Evolutionary conservation across 2,888 invertebrate species (phyloP), one percentile per base, ranked within the genome.

Genomic region (Chymomyza procnemis): DNA sequence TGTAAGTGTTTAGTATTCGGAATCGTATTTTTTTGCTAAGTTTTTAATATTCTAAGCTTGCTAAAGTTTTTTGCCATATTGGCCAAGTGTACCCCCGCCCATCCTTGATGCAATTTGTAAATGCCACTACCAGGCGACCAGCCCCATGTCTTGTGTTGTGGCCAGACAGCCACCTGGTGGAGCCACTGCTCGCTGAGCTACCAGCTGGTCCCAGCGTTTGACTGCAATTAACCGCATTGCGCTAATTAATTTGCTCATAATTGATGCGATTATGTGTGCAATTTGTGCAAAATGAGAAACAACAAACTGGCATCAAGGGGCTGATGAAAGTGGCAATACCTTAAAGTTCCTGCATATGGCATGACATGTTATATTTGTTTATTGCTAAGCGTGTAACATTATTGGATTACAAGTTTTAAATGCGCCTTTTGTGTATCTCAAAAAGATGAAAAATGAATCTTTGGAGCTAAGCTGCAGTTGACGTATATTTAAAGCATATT

Each of bases 191-290:
- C 3, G 50, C 8, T 6, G 21, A 55, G 66, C 70, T 76, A 66
- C 69, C 85, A 75, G 12, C 67, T 78, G 79, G 79, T 64, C 78
- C 80, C 68, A 50, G 61, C 62, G 64, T 75, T 74, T 71, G 73
- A 69, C 86, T 73, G 88, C 86, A 86, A 84, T 87, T 84, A 84
- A 86, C 84, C 84, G 68, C 84, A 86, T 74, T 75, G 82, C 86
- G 88, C 88, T 86, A 84, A 84, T 84, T 84, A 84, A 84, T 84
- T 84, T 86, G 85, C 75, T 84, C 85, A 86, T 84, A 84, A 87
- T 84, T 84, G 86, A 84, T 86, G 88, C 74, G 79, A 84, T 87
- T 84, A 87, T 84, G 76, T 87, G 87, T 78, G 78, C 77, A 75
- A 82, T 75, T 79, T 80, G 80, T 69, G 71, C 64, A 71, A 71